Conservation (phyloP, 2,113 vertebrate species). For the Ranitomeya variabilis region DNA sequence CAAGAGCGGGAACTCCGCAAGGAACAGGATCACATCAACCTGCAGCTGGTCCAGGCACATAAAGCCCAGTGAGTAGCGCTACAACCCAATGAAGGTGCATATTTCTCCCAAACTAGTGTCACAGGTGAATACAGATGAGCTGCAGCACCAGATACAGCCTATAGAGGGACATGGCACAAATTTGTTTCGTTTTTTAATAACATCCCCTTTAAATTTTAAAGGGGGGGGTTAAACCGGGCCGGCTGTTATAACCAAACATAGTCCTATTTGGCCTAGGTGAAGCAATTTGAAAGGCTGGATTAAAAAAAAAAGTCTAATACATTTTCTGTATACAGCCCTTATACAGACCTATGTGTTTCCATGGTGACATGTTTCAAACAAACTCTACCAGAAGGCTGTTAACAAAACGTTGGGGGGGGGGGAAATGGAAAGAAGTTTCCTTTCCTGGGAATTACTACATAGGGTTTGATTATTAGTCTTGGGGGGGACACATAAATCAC, state of each 20-base stretch:
- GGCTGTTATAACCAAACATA: too few relatives aligned
- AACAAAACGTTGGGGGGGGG: background rate
- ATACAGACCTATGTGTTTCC: background rate
- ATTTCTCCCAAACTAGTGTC: too few relatives aligned
- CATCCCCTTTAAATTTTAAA: too few relatives aligned
- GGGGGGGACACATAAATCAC: background rate
- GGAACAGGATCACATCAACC: constrained; percentile 75
- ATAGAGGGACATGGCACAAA: too few relatives aligned
- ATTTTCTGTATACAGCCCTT: background rate
- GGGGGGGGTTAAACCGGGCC: too few relatives aligned
- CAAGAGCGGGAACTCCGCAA: constrained; percentile 66
- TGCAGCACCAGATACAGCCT: too few relatives aligned
- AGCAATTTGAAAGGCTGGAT: background rate
- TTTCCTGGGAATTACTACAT: background rate
- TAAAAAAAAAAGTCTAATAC: background rate
- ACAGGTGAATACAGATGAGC: too few relatives aligned
- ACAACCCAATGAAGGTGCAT: background rate
- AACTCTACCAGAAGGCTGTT: too few relatives aligned
- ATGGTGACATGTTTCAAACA: background rate
- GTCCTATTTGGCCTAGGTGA: too few relatives aligned
- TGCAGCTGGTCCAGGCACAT: constrained; percentile 72
- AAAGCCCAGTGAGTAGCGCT: constrained; percentile 71
- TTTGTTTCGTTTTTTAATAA: too few relatives aligned
- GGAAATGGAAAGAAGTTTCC: background rate
- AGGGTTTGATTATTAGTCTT: background rate